Evolutionary conservation across 2,888 invertebrate species (phyloP), one percentile per base, ranked within the genome.

Genomic region (Syrista parreyssii): DNA sequence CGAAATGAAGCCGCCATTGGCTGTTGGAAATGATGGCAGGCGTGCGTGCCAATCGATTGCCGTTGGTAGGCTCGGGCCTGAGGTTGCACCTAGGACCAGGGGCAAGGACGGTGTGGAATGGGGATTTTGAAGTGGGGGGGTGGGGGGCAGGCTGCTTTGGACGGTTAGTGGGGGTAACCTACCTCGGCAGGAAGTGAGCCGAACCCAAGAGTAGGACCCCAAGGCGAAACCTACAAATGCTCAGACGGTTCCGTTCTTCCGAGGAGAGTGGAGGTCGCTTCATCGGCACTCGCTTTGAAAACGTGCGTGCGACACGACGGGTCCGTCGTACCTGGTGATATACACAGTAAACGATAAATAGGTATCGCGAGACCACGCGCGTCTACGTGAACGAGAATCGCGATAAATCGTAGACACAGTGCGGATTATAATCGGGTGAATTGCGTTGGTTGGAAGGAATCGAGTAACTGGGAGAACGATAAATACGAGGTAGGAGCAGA

Each of bases 151-250:
- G 73, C 72, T 36, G 71, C 71, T 33, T 32, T 12, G 71, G 71
- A 33, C 91, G 76, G 80, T 90, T 30, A 3, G 75, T n/a, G 68
- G 34, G 73, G 34, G 73, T 78, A 74, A 35, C 73, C 68, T 68
- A 68, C 76, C 83, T 91, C 92, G 92, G 92, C 92, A 92, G 92
- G 92, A 91, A 92, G 92, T 92, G 91, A 92, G 92, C 92, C 92
- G 92, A 79, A 75, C 78, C 80, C 82, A 79, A 82, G 82, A 83
- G 83, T 83, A 79, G 84, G 84, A 84, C 84, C 86, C 83, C 81
- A 85, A 88, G 85, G 84, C 83, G 79, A 83, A 85, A 82, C 83
- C 84, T 78, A 86, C 86, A 84, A 85, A 84, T 85, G 85, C 81
- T 90, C 89, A 89, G 88, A 90, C 86, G 85, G 88, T 88, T 87